phyloP scores from a whole-genome alignment of 2,888 invertebrate species.

The Tenthredo amoena region DNA sequence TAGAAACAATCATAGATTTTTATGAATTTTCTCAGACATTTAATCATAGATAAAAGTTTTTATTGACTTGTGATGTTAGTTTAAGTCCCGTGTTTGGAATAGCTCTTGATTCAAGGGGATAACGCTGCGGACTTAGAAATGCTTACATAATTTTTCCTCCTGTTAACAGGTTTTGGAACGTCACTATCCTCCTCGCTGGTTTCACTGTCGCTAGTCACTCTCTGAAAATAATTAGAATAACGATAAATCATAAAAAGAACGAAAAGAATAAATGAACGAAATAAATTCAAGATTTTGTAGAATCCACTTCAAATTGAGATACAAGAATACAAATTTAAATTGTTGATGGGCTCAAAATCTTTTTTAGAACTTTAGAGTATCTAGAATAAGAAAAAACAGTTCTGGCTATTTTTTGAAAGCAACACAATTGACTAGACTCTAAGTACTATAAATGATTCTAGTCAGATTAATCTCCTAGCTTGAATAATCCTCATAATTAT shows the following conservation, averaged over 20 bases:
- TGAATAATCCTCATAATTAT: too few relatives aligned
- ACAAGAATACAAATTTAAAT: neutral
- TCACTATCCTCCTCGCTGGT: conserved; percentile 72
- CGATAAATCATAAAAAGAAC: neutral
- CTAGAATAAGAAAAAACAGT: neutral
- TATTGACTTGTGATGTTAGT: too few relatives aligned
- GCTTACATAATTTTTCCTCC: conserved; percentile 70
- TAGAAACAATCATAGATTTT: too few relatives aligned
- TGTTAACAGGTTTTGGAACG: conserved; percentile 64
- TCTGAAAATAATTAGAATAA: conserved; percentile 76
- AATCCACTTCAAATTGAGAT: neutral
- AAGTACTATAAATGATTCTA: too few relatives aligned
- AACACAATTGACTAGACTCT: too few relatives aligned
- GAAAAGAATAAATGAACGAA: too few relatives aligned
- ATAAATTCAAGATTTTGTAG: neutral
- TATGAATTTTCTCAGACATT: neutral
- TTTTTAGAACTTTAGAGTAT: neutral
- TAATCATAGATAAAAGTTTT: too few relatives aligned
- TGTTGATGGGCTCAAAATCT: neutral
- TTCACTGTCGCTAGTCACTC: conserved; percentile 79
- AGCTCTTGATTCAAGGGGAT: neutral
- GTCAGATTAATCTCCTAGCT: too few relatives aligned
- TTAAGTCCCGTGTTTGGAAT: neutral
- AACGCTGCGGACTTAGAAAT: neutral
- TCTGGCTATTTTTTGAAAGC: too few relatives aligned